Evolutionary conservation across 2,888 invertebrate species (phyloP).

Genomic region (Lepeophtheirus nordmannii): DNA sequence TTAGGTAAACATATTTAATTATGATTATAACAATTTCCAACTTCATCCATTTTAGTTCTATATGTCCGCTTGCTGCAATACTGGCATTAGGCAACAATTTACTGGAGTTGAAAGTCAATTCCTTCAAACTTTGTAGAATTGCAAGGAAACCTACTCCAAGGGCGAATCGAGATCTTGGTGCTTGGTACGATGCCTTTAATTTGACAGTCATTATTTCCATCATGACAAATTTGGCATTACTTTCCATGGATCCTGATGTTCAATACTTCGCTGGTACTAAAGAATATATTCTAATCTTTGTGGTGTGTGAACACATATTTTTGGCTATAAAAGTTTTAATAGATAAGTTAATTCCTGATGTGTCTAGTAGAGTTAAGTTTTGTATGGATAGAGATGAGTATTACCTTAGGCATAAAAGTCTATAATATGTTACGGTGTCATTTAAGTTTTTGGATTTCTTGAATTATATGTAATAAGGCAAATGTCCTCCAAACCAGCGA

Average conservation of each 20-base stretch:
- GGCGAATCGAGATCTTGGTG: constrained; percentile 53
- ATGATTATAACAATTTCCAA: not conserved
- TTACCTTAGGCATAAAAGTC: not conserved
- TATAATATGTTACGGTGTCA: not conserved
- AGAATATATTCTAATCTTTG: constrained; percentile 47
- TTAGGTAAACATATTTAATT: not conserved
- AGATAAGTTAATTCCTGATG: constrained; percentile 52
- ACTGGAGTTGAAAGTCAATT: constrained; percentile 55
- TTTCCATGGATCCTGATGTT: constrained; percentile 51
- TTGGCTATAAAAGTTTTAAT: constrained; percentile 48
- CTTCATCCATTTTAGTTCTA: constrained; percentile 48
- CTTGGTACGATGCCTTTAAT: constrained; percentile 40
- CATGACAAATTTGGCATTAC: constrained; percentile 55
- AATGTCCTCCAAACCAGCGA: too few species aligned
- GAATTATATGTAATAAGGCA: too few species aligned
- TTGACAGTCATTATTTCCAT: constrained; percentile 47
- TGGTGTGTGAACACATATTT: constrained; percentile 51
- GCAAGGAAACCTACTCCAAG: constrained; percentile 51
- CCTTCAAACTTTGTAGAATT: constrained; percentile 54
- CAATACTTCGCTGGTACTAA: constrained; percentile 36
- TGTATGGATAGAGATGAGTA: constrained; percentile 36
- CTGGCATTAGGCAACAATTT: constrained; percentile 57
- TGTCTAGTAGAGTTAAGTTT: constrained; percentile 50
- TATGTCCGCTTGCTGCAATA: constrained; percentile 56
- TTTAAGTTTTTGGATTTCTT: too few species aligned